These are phyloP conservation scores for Portunus trituberculatus DNA, from an alignment of 1,140 invertebrate species.

Conservation along the genomic window DNA sequence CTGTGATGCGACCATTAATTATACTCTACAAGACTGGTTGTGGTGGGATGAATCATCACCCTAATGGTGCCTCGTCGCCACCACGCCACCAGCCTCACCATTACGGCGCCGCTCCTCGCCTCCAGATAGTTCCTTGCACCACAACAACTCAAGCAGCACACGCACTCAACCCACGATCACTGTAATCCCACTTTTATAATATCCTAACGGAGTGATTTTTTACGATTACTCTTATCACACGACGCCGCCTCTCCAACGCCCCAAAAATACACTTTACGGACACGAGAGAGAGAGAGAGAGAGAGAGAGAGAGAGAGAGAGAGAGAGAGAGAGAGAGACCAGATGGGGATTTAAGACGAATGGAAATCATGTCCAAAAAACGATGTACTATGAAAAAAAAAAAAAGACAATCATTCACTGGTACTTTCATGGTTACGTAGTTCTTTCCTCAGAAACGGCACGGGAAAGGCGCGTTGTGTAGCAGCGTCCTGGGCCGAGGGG, in stretches of 20 bases:
- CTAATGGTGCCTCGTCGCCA: constrained; percentile 26
- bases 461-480: neutral
- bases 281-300: neutral
- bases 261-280: neutral
- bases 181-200: neutral
- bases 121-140: neutral
- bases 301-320: no score
- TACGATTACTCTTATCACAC: neutral
- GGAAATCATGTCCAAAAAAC: no score
- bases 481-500: neutral
- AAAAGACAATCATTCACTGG: no score
- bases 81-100: constrained; percentile 29
- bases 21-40: constrained; percentile 13
- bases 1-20: constrained; percentile 12
- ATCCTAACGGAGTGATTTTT: neutral
- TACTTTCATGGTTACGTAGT: neutral
- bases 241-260: no score
- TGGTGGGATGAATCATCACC: neutral
- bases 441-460: neutral
- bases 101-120: neutral
- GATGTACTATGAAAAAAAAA: no score
- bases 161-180: neutral
- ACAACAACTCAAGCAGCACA: neutral
- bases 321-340: neutral
- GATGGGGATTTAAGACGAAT: no score